phyloP scores from a whole-genome alignment of 2,797 vertebrate species.

The Spea hammondii region DNA sequence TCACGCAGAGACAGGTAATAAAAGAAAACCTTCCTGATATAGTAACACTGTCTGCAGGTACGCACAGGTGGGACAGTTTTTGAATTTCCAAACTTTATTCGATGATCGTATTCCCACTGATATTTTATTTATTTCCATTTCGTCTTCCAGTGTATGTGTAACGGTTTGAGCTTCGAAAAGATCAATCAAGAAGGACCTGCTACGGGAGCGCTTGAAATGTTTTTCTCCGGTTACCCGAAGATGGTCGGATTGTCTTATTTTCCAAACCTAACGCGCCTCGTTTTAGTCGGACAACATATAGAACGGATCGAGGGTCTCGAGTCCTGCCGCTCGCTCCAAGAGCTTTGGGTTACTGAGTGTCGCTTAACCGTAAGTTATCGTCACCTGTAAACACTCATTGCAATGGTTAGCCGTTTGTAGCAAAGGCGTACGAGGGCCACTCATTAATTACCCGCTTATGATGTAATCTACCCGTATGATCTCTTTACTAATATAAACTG shows the following conservation, averaged over 20 bases:
- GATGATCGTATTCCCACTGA: too few species aligned
- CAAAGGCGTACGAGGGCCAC: too few species aligned
- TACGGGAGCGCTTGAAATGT: constrained; percentile 73
- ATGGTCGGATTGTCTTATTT: constrained; percentile 78
- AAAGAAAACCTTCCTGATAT: too few species aligned
- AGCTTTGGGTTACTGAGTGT: constrained; percentile 83
- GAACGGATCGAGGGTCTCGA: constrained; percentile 74
- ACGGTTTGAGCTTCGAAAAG: constrained; percentile 75
- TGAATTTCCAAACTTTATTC: too few species aligned
- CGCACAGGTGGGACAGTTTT: too few species aligned
- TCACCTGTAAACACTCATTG: too few species aligned
- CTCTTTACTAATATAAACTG: too few species aligned
- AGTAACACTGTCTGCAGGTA: too few species aligned
- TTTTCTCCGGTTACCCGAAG: constrained; percentile 78
- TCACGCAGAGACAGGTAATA: too few species aligned
- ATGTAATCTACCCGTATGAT: too few species aligned
- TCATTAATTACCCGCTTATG: too few species aligned
- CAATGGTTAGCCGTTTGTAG: too few species aligned
- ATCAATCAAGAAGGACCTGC: constrained; percentile 66
- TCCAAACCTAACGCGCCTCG: constrained; percentile 71
- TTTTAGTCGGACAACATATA: constrained; percentile 75
- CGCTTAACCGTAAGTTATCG: constrained; percentile 70
- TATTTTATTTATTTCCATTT: background rate
- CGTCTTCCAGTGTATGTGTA: constrained; percentile 73
- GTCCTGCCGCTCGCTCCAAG: constrained; percentile 69